Percentiles rank a stretch among this genome's conserved stretches.
Conservation (phyloP, 1,140 invertebrate genomes). For the Drosophila jambulina region DNA sequence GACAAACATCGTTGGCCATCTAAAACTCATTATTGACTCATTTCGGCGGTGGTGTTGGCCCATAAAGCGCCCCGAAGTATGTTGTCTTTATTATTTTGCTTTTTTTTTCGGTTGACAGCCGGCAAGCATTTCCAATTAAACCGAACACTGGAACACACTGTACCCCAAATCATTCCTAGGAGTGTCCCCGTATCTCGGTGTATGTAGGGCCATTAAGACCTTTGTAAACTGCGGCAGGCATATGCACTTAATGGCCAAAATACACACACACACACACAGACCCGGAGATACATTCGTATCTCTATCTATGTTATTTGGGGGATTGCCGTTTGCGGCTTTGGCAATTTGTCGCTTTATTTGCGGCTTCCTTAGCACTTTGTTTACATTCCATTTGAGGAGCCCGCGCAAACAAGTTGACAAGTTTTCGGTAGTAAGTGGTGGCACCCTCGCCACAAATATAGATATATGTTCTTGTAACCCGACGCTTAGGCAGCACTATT, state of each 20-base stretch:
- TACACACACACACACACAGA: conserved; percentile 28
- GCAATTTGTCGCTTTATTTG: conserved; percentile 63
- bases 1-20: conserved; percentile 66
- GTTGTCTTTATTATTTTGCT: conserved; percentile 67
- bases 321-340: conserved; percentile 53
- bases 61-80: conserved; percentile 73
- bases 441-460: neutral
- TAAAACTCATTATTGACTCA: conserved; percentile 77
- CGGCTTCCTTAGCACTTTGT: conserved; percentile 59
- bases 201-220: conserved; percentile 51
- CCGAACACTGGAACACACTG: conserved; percentile 10
- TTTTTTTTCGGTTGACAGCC: conserved; percentile 51
- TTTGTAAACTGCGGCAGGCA: conserved; percentile 64
- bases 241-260: conserved; percentile 75
- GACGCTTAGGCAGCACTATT: conserved; percentile 10
- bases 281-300: conserved; percentile 32
- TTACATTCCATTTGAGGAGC: conserved; percentile 56
- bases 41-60: conserved; percentile 36
- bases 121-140: conserved; percentile 74
- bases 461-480: conserved; percentile 22
- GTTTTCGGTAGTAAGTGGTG: conserved; percentile 11
- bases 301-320: conserved; percentile 15
- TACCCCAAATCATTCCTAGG: neutral
- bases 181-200: conserved; percentile 4
- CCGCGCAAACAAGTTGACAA: conserved; percentile 55